phyloP scores from a whole-genome alignment of 1,140 invertebrate genomes.

The Artemia franciscana region DNA sequence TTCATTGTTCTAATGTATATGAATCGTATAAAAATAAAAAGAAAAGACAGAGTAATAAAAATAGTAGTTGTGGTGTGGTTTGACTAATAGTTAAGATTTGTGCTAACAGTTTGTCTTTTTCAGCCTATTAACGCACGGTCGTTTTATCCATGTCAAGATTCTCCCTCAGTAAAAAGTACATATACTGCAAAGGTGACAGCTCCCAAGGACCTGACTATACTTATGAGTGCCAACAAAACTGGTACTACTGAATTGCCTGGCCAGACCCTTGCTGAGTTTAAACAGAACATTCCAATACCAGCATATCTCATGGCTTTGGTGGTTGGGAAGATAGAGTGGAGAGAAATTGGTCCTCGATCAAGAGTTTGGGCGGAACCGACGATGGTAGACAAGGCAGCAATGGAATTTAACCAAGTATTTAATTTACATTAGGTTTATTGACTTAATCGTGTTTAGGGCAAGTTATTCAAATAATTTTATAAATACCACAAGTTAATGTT shows the following conservation, averaged over 20 bases:
- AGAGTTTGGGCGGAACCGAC: constrained; percentile 73
- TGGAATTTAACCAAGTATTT: constrained; percentile 62
- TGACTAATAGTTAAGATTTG: too few relatives aligned
- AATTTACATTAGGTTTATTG: too few relatives aligned
- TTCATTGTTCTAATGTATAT: too few relatives aligned
- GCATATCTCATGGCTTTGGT: constrained; percentile 62
- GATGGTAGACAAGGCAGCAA: constrained; percentile 53
- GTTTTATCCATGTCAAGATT: constrained; percentile 78
- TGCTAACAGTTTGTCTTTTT: constrained; percentile 16
- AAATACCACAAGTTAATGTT: too few relatives aligned
- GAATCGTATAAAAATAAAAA: too few relatives aligned
- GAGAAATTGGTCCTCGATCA: constrained; percentile 47
- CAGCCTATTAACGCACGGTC: constrained; percentile 70
- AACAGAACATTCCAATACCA: constrained; percentile 48
- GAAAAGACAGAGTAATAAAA: too few relatives aligned
- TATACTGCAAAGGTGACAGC: constrained; percentile 55
- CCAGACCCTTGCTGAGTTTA: constrained; percentile 29
- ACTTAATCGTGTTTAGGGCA: too few relatives aligned
- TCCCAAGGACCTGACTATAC: constrained; percentile 44
- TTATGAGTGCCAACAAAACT: constrained; percentile 62
- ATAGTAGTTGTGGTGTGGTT: too few relatives aligned
- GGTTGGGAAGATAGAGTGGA: constrained; percentile 51
- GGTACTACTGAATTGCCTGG: constrained; percentile 13
- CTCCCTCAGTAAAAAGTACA: constrained; percentile 65
- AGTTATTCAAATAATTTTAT: too few relatives aligned